A percentile compares a stretch with the other conserved stretches of the same genome.
phyloP scores from a whole-genome alignment of 2,113 vertebrate species.

The Lates calcarifer region DNA sequence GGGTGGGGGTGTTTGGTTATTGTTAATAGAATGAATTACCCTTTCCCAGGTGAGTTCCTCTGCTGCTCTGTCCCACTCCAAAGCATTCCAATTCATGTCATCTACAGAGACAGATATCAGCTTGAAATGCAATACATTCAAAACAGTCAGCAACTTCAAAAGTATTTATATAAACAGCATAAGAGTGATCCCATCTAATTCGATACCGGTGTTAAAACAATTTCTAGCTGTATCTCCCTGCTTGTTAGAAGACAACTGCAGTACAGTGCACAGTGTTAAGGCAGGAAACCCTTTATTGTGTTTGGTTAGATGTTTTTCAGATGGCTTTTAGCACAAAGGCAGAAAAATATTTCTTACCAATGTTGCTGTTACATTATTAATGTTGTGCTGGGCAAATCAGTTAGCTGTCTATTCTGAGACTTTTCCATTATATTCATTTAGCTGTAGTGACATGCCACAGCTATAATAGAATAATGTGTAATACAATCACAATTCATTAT shows the following conservation, averaged over 20 bases:
- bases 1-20: neutral
- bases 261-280: neutral
- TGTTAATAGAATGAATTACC: conserved; percentile 79
- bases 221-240: neutral
- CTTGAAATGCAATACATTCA: neutral
- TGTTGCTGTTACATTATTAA: conserved; percentile 31
- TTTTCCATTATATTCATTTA: conserved; percentile 30
- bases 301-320: neutral
- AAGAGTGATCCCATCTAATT: neutral
- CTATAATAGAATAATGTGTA: conserved; percentile 36
- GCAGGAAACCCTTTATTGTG: neutral
- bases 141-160: conserved; percentile 35
- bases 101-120: conserved; percentile 80
- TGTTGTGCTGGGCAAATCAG: conserved; percentile 12
- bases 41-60: conserved; percentile 99
- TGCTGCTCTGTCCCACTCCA: conserved; percentile 98
- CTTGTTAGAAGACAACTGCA: neutral
- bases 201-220: neutral
- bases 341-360: neutral
- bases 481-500: conserved; percentile 45
- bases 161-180: neutral
- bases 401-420: neutral
- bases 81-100: conserved; percentile 99
- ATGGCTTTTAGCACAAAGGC: neutral
- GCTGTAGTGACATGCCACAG: conserved; percentile 2